Evolutionary conservation across 2,888 invertebrate genomes (phyloP), one percentile per base, ranked within the genome.

Genomic region (Sarcophaga carnaria): DNA sequence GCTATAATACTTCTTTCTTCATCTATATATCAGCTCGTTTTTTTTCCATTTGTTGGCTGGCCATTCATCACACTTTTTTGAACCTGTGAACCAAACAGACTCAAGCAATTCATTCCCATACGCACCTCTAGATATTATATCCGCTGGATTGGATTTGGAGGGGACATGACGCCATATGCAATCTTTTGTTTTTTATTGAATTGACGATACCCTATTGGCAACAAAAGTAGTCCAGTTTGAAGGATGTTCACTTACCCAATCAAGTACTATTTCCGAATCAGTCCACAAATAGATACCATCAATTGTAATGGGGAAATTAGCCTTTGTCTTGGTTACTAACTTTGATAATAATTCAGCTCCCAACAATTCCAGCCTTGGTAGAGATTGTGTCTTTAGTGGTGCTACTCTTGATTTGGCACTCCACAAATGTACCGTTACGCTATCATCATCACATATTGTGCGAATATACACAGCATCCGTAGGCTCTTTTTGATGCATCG

Each of bases 161-260:
- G 80, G 80, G 25, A 75, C 85, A 71, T 82, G 79, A 25, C 81
- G 49, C 85, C 78, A 85, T 6, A 85, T 67, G 1, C 69, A 77
- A 12, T 45, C 3, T 20, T 63, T 79, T 3, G 81, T 79, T 54
- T 78, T 27, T 47, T 85, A 75, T 75, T 85, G 83, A 45, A 83
- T 80, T 14, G n/a, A 45, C 4, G n/a, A n/a, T n/a, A 88, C 83
- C 8, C 85, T 59, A 17, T 88, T 88, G 27, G 85, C 81, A 20
- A 87, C 80, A 78, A 84, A 88, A 8, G 82, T 88, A 25, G 72
- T 80, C 82, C 81, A 87, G 17, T 79, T 82, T 69, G 86, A 86
- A 11, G 87, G 87, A 88, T 88, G 83, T n/a, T 64, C 87, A 11
- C 69, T 83, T 17, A 88, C 14, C 84, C 82, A 88, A 11, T 88